phyloP scores from a whole-genome alignment of 2,888 invertebrate species.

The Agonum fuliginosum region DNA sequence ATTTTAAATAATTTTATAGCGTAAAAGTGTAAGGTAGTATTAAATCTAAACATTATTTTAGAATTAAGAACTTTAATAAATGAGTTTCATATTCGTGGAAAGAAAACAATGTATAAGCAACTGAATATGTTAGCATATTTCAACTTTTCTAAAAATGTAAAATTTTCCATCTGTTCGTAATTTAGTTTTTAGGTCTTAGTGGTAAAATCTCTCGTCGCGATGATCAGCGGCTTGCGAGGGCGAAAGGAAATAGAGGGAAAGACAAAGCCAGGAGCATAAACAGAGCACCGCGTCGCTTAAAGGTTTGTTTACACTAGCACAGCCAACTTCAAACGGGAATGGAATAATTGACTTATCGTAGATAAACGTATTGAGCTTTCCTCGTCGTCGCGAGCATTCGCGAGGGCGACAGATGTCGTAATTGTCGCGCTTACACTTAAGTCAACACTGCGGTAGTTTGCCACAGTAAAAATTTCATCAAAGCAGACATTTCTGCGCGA shows the following conservation, averaged over 20 bases:
- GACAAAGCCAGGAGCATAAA: slow-evolving; percentile 42
- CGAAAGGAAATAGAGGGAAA: slow-evolving; percentile 26
- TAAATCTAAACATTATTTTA: too few species aligned
- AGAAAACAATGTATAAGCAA: too few species aligned
- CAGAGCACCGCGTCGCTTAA: slow-evolving; percentile 31
- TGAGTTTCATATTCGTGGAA: too few species aligned
- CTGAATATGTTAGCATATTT: too few species aligned
- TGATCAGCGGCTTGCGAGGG: neutral
- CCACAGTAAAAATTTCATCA: slow-evolving; percentile 53
- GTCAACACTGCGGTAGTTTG: slow-evolving; percentile 52
- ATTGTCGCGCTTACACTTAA: slow-evolving; percentile 55
- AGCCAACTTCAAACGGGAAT: slow-evolving; percentile 49
- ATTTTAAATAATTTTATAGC: too few species aligned
- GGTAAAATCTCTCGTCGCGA: neutral
- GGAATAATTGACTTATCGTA: slow-evolving; percentile 57
- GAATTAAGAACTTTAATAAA: too few species aligned
- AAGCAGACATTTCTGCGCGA: slow-evolving; percentile 46
- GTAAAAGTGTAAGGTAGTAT: too few species aligned
- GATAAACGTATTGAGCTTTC: slow-evolving; percentile 54
- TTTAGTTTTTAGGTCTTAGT: neutral
- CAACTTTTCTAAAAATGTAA: too few species aligned
- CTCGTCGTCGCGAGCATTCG: slow-evolving; percentile 4
- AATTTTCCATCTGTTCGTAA: too few species aligned
- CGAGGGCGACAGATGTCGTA: slow-evolving; percentile 52
- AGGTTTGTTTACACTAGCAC: slow-evolving; percentile 52